A percentile compares a stretch with the other conserved stretches of the same genome.
These are phyloP conservation scores for Dione juno DNA, from an alignment of 2,888 invertebrate genomes.

Conservation along the genomic window DNA sequence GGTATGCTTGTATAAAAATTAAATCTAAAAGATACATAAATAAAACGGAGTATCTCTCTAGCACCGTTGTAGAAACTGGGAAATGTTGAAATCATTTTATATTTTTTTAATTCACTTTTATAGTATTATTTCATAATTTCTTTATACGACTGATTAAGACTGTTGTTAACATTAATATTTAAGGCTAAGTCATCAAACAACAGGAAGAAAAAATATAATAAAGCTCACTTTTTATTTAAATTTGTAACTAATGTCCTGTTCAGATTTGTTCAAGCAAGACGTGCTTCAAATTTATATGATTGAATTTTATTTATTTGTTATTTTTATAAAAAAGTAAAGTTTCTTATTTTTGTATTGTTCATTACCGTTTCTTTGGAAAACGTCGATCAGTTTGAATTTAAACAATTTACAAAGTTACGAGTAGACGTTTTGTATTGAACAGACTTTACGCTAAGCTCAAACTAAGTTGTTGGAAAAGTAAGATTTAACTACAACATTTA, in stretches of 20 bases:
- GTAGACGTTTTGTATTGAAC: slow-evolving; percentile 1
- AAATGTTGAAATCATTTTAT: too few species aligned
- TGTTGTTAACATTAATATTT: slow-evolving; percentile 7
- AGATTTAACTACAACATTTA: slow-evolving; percentile 6
- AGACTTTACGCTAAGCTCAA: slow-evolving; percentile 4
- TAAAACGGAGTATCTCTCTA: too few species aligned
- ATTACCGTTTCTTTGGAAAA: slow-evolving; percentile 6
- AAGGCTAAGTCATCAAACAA: neutral
- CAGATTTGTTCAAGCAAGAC: neutral
- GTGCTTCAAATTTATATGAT: neutral
- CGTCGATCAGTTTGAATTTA: neutral
- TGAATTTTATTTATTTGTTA: slow-evolving; percentile 5
- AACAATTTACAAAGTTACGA: slow-evolving; percentile 5
- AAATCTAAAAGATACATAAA: too few species aligned
- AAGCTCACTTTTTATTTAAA: slow-evolving; percentile 15
- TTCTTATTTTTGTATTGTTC: slow-evolving; percentile 3
- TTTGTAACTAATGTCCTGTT: neutral
- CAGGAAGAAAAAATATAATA: slow-evolving; percentile 1
- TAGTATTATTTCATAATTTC: too few species aligned
- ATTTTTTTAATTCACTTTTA: neutral
- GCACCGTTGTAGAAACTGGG: too few species aligned
- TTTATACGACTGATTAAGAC: slow-evolving; percentile 16
- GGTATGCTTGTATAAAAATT: too few species aligned
- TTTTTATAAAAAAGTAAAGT: neutral
- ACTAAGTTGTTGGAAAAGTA: slow-evolving; percentile 9